Evolutionary conservation across 2,888 invertebrate species (phyloP).

Genomic region (Acleris emargana): DNA sequence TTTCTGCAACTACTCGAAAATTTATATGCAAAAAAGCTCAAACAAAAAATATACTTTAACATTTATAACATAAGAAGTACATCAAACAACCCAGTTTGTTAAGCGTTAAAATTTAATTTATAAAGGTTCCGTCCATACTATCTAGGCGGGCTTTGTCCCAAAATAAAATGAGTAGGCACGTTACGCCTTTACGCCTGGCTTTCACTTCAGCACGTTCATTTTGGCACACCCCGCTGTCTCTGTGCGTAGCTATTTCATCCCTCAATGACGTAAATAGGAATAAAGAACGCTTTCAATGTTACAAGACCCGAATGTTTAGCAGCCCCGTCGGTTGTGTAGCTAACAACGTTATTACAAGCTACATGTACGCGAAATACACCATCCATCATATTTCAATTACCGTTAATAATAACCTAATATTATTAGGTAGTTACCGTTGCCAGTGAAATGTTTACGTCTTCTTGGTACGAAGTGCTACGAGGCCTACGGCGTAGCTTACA

Average conservation of each 20-base stretch:
- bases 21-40: no score
- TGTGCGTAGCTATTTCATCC: slow-evolving; percentile 18
- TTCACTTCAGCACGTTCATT: slow-evolving; percentile 44
- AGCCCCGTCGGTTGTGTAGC: not conserved
- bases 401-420: slow-evolving; percentile 1
- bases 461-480: not conserved
- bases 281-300: slow-evolving; percentile 7
- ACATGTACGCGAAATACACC: slow-evolving; percentile 1
- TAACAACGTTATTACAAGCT: slow-evolving; percentile 3
- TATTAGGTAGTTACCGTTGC: slow-evolving; percentile 7
- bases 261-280: slow-evolving; percentile 13
- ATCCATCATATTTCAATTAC: slow-evolving; percentile 10
- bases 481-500: slow-evolving; percentile 5
- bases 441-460: not conserved
- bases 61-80: not conserved
- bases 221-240: slow-evolving; percentile 28
- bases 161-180: slow-evolving; percentile 41
- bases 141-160: slow-evolving; percentile 45
- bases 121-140: slow-evolving; percentile 47
- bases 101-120: slow-evolving; percentile 43
- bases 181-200: slow-evolving; percentile 42
- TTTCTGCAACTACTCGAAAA: no score
- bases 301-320: not conserved
- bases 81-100: slow-evolving; percentile 27
- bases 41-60: no score